These are phyloP conservation scores for Allobates femoralis DNA, from an alignment of 2,797 vertebrate species.

Conservation along the genomic window DNA sequence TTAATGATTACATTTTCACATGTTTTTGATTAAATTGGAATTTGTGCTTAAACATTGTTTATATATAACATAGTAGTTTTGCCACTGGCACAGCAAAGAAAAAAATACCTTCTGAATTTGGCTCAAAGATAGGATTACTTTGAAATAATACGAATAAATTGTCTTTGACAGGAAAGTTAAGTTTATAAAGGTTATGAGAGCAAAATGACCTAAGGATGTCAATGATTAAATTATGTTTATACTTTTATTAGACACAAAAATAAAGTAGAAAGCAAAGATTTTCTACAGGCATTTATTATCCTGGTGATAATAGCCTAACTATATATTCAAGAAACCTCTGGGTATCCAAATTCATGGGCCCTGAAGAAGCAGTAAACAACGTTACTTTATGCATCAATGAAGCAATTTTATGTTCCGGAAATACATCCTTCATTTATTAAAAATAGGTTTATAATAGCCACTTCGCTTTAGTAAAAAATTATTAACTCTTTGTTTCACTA, in stretches of 20 bases:
- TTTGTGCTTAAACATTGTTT: slow-evolving; percentile 59
- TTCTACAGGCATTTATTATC: slow-evolving; percentile 2
- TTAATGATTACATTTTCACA: slow-evolving; percentile 60
- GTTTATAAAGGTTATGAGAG: slow-evolving; percentile 61
- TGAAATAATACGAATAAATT: slow-evolving; percentile 60
- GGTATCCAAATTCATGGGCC: background rate
- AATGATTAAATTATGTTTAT: slow-evolving; percentile 61
- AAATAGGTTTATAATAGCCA: background rate
- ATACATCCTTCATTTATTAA: background rate
- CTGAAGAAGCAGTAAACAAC: background rate
- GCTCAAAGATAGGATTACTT: slow-evolving; percentile 60
- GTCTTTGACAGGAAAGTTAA: slow-evolving; percentile 52
- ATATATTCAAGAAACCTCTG: background rate
- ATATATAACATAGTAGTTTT: slow-evolving; percentile 59
- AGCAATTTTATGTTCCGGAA: background rate
- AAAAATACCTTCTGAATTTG: slow-evolving; percentile 56
- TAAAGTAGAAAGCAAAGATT: slow-evolving; percentile 30
- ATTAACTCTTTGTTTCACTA: background rate
- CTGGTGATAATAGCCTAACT: background rate
- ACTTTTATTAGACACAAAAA: slow-evolving; percentile 54
- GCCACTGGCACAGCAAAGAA: slow-evolving; percentile 55
- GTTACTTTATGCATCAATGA: background rate
- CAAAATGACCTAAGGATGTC: slow-evolving; percentile 58
- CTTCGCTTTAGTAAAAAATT: background rate
- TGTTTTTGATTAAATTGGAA: slow-evolving; percentile 62